Percentiles rank a stretch among this genome's conserved stretches.
phyloP scores from a whole-genome alignment of 2,797 vertebrate genomes.

The Bradypus variegatus region DNA sequence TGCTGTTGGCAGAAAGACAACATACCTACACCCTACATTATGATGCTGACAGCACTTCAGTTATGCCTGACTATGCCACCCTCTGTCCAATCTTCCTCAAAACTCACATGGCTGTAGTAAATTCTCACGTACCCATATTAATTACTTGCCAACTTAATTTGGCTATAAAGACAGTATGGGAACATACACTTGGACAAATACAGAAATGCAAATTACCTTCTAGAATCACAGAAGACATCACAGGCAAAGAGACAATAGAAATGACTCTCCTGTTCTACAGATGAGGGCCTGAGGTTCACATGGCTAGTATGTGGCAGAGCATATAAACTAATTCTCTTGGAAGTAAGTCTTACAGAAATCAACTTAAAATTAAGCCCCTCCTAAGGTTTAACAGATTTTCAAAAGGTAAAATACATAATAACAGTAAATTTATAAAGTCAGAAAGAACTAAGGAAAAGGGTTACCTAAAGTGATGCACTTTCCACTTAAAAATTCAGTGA shows the following conservation, averaged over 20 bases:
- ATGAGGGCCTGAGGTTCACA: not conserved
- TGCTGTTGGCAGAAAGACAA: not conserved
- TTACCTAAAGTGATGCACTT: not conserved
- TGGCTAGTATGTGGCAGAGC: not conserved
- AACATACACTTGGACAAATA: not conserved
- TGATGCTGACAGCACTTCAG: not conserved
- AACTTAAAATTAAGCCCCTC: slow-evolving; percentile 21
- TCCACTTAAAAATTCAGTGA: slow-evolving; percentile 9
- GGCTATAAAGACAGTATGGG: not conserved
- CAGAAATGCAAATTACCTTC: slow-evolving; percentile 3
- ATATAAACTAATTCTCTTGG: not conserved
- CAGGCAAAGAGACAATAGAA: not conserved
- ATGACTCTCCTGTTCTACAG: not conserved
- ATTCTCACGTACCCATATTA: not conserved
- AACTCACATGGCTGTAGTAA: not conserved
- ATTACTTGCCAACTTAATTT: not conserved
- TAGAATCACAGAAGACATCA: not conserved
- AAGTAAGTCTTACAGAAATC: not conserved
- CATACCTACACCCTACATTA: not conserved
- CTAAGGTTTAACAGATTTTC: not conserved
- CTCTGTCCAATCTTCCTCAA: not conserved
- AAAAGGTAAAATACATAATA: not conserved
- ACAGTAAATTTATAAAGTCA: not conserved
- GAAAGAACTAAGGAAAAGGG: not conserved
- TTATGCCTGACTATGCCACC: not conserved